Base-by-base conservation (phyloP, 2,113 vertebrate genomes). In the Suncus etruscus region DNA sequence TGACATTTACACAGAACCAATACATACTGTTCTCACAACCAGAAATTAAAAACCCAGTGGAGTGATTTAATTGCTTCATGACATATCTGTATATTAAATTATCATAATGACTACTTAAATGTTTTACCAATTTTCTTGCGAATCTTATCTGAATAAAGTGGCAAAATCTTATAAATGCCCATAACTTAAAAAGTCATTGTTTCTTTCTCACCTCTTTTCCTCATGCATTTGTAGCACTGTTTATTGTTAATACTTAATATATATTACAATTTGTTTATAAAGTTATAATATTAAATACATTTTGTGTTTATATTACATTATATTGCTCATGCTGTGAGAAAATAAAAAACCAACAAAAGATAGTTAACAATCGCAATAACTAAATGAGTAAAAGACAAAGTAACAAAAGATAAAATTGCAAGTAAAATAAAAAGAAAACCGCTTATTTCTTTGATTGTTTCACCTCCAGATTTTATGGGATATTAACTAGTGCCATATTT, bases 341-440 rank as follows among this genome's bases (percentile, higher is more conserved):
- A 86, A 73, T 81, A 72, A 25, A 76, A 94, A 91, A n/a, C n/a
- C 54, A 86, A 27, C 18, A 8, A 81, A 27, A 48, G 1, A 25
- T 25, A 31, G 20, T 12, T 18, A 77, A 48, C 15, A 1, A 48
- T 22, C 66, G 5, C 3, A 58, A 8, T n/a, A 22, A 6, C 16
- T 70, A 66, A 92, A 68, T 76, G n/a, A 6, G 1, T 74, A 65
- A 75, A 90, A 29, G 18, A 83, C 2, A 58, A 68, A 74, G 58
- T 76, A 66, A 80, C 88, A 89, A 76, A 89, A 47, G 9, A 58
- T 72, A 65, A 79, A 61, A 91, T 73, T 75, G 83, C 54, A 68
- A 74, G 11, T 58, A 51, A 79, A 18, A 66, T 29, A 66, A 78
- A 90, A 88, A 66, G 75, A 47, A 47, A 75, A 16, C 27, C 27